Percentiles rank a stretch among this genome's conserved stretches.
phyloP scores from a whole-genome alignment of 2,888 invertebrate genomes.

The Himalopsyche anomala region DNA sequence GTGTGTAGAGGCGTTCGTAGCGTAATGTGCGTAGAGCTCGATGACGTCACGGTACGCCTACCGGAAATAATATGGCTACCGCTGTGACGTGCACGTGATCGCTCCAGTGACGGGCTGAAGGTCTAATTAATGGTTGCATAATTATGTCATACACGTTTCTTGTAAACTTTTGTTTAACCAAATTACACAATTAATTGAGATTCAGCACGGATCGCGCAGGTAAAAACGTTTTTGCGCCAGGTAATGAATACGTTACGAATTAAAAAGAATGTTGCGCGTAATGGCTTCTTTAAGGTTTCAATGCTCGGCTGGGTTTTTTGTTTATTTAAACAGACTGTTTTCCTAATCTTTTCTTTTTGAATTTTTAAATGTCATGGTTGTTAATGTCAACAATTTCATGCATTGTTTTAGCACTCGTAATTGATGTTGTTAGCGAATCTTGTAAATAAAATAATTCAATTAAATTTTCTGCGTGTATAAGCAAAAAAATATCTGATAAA shows the following conservation, averaged over 20 bases:
- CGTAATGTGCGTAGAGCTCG: conserved; percentile 36
- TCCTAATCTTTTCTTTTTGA: conserved; percentile 1
- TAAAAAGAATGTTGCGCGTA: neutral
- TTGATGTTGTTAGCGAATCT: neutral
- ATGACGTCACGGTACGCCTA: conserved; percentile 46
- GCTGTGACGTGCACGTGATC: conserved; percentile 41
- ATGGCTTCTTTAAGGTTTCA: neutral
- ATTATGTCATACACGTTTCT: conserved; percentile 31
- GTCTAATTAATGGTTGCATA: conserved; percentile 18
- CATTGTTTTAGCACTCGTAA: neutral
- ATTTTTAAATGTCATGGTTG: neutral
- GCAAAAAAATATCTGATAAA: too few relatives aligned
- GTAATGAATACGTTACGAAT: conserved; percentile 8
- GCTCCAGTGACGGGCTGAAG: conserved; percentile 10
- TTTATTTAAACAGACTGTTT: neutral
- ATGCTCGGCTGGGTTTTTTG: neutral
- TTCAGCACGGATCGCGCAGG: neutral
- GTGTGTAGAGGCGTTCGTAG: conserved; percentile 12
- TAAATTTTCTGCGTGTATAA: too few relatives aligned
- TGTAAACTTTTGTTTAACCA: neutral
- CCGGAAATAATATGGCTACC: conserved; percentile 52
- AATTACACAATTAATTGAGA: neutral
- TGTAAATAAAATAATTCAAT: too few relatives aligned
- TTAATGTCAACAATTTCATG: neutral
- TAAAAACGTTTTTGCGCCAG: neutral